Percentiles rank a stretch among this genome's conserved stretches.
These are phyloP conservation scores for Torymus tubicola DNA, from an alignment of 2,888 invertebrate genomes.

Conservation along the genomic window DNA sequence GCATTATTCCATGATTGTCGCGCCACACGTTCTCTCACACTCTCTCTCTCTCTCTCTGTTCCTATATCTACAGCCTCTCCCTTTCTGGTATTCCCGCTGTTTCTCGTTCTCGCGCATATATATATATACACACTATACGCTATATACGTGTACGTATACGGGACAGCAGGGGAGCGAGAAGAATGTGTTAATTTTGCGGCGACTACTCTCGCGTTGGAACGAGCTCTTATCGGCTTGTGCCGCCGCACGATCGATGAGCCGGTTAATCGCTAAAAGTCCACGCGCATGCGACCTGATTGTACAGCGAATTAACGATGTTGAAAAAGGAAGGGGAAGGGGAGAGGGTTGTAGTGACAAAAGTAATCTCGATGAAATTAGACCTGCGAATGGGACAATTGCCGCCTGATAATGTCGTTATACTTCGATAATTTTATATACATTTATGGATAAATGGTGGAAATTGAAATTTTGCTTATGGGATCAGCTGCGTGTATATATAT, in stretches of 20 bases:
- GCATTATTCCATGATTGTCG: constrained; percentile 75
- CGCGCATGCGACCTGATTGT: not conserved
- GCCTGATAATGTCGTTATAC: too few species aligned
- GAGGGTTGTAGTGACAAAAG: too few species aligned
- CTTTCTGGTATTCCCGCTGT: constrained; percentile 2
- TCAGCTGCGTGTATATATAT: too few species aligned
- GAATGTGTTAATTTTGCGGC: constrained; percentile 42
- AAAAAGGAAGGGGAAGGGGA: too few species aligned
- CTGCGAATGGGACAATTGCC: too few species aligned
- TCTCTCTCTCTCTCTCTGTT: not conserved
- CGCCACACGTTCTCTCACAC: constrained; percentile 43
- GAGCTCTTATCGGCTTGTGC: constrained; percentile 13
- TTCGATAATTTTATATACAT: too few species aligned
- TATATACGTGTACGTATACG: not conserved
- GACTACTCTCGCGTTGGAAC: constrained; percentile 8
- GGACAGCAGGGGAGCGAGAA: not conserved
- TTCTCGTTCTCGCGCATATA: not conserved
- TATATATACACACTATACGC: not conserved
- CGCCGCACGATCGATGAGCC: constrained; percentile 24
- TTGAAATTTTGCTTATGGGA: too few species aligned
- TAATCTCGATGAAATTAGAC: too few species aligned
- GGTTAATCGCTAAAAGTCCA: constrained; percentile 55
- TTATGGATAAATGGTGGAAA: too few species aligned
- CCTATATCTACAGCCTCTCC: not conserved
- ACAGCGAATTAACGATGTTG: too few species aligned